These are phyloP conservation scores for Neoascia interrupta DNA, from an alignment of 2,888 invertebrate species.

Conservation along the genomic window DNA sequence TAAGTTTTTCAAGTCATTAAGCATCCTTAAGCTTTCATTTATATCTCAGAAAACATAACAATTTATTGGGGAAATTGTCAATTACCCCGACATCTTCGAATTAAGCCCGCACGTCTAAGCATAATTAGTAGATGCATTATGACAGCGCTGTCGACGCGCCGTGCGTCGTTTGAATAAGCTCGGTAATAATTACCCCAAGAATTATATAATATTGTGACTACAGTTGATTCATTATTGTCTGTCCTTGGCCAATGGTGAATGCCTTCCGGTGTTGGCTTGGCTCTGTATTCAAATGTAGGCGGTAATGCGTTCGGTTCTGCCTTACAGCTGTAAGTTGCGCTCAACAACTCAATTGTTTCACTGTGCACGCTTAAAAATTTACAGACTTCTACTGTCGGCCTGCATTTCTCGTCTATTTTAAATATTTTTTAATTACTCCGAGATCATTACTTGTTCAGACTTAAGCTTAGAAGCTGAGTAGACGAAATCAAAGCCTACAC, in stretches of 20 bases:
- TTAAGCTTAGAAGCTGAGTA: neutral
- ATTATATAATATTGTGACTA: slow-evolving; percentile 43
- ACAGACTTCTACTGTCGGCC: neutral
- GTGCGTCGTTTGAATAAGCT: slow-evolving; percentile 16
- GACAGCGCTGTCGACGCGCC: slow-evolving; percentile 5
- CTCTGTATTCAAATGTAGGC: slow-evolving; percentile 28
- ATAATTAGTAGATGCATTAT: slow-evolving; percentile 26
- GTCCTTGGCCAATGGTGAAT: neutral
- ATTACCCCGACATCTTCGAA: slow-evolving; percentile 48
- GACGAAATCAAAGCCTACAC: slow-evolving; percentile 37
- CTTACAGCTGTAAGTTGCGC: slow-evolving; percentile 23
- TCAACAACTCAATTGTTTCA: slow-evolving; percentile 29
- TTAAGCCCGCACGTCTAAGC: slow-evolving; percentile 36
- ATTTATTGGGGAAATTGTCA: slow-evolving; percentile 53
- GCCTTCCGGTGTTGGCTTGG: too few species aligned
- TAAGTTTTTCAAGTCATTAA: slow-evolving; percentile 72
- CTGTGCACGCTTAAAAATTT: slow-evolving; percentile 29
- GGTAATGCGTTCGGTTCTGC: slow-evolving; percentile 6
- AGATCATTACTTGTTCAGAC: slow-evolving; percentile 50
- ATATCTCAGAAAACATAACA: slow-evolving; percentile 1
- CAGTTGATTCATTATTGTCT: slow-evolving; percentile 4
- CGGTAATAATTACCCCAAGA: slow-evolving; percentile 51
- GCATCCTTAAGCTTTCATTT: slow-evolving; percentile 16
- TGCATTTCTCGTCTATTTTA: slow-evolving; percentile 15
- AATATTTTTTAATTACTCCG: slow-evolving; percentile 56